These are phyloP conservation scores for Poeciliopsis retropinna DNA, from an alignment of 2,113 vertebrate species.

Conservation along the genomic window DNA sequence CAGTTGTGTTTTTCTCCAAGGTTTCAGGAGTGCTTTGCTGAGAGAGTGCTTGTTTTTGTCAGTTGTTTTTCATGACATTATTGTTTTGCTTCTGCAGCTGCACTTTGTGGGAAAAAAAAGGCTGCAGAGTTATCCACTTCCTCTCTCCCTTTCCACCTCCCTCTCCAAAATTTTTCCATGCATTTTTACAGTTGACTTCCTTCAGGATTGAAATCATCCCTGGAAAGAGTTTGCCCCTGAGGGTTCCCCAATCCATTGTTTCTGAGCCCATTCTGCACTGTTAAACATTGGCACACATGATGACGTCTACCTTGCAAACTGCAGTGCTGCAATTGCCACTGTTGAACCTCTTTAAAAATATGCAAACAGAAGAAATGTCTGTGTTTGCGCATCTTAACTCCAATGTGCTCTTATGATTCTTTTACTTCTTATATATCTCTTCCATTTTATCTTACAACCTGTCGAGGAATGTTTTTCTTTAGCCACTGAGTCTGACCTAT, in stretches of 20 bases:
- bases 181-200: constrained; percentile 67
- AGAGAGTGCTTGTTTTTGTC: constrained; percentile 50
- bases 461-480: not conserved
- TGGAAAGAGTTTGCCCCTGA: constrained; percentile 64
- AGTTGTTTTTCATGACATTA: constrained; percentile 63
- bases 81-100: constrained; percentile 68
- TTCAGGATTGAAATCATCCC: constrained; percentile 82
- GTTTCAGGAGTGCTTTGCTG: constrained; percentile 25
- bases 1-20: constrained; percentile 22
- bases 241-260: constrained; percentile 82
- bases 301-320: constrained; percentile 51
- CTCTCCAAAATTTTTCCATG: constrained; percentile 47
- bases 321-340: not conserved
- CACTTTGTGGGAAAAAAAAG: constrained; percentile 52
- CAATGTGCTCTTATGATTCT: not conserved
- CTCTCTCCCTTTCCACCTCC: constrained; percentile 82
- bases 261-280: constrained; percentile 3
- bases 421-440: not conserved
- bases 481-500: not conserved
- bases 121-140: constrained; percentile 79
- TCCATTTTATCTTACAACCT: not conserved
- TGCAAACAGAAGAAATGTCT: not conserved
- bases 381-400: not conserved
- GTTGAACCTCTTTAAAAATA: not conserved
- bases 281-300: constrained; percentile 42